Percentiles rank a stretch among this genome's conserved stretches.
These are phyloP conservation scores for Australoheros scitulus DNA, from an alignment of 2,113 vertebrate genomes.

Conservation along the genomic window DNA sequence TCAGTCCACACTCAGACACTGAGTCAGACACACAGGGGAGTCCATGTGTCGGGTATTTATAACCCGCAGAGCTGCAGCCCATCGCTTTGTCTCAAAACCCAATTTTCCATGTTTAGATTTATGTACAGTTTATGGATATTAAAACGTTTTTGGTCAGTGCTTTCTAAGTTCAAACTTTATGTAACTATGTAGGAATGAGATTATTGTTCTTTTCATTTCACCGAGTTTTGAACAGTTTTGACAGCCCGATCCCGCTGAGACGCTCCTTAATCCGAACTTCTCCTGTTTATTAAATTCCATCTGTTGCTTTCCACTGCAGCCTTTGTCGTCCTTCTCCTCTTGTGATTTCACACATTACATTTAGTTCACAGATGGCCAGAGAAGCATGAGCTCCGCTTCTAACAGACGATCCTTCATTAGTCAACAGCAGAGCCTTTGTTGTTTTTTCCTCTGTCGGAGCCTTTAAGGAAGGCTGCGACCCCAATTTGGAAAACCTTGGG, in stretches of 20 bases:
- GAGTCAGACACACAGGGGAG: conserved; percentile 16
- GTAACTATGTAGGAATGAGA: neutral
- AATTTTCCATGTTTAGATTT: neutral
- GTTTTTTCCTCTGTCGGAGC: neutral
- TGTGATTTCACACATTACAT: neutral
- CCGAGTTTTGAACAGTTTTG: neutral
- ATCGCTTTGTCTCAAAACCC: neutral
- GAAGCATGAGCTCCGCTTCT: neutral
- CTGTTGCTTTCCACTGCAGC: neutral
- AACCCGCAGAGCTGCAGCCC: neutral
- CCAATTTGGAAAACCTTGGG: neutral
- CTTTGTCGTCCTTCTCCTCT: neutral
- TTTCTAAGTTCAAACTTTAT: neutral
- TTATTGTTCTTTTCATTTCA: neutral
- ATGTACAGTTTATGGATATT: neutral
- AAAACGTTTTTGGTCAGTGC: neutral
- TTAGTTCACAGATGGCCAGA: neutral
- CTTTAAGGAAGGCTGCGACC: neutral
- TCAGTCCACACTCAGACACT: neutral
- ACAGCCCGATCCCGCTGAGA: neutral
- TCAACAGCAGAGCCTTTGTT: neutral
- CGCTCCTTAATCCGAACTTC: neutral
- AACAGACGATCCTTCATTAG: neutral
- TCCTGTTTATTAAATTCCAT: neutral
- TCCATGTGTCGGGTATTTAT: neutral